Evolutionary conservation across 2,888 invertebrate species (phyloP).

Genomic region (Habrosyne pyritoides): DNA sequence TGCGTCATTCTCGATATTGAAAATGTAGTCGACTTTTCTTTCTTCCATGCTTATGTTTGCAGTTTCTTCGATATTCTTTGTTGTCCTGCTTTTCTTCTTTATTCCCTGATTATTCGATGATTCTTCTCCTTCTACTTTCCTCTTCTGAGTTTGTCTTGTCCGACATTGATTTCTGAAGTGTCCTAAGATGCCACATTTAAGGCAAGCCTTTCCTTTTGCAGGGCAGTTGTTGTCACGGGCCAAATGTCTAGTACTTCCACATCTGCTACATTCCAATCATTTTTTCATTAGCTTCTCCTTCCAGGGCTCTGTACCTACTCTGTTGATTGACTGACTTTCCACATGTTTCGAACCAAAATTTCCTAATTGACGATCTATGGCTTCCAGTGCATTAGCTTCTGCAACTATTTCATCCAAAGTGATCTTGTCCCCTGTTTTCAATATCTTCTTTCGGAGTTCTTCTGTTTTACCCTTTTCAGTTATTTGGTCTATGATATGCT

Average conservation of each 20-base stretch:
- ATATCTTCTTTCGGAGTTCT: constrained; percentile 25
- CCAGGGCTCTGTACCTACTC: constrained; percentile 5
- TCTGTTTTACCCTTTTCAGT: constrained; percentile 22
- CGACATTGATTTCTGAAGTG: constrained; percentile 9
- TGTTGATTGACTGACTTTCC: constrained; percentile 11
- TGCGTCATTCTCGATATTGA: constrained; percentile 15
- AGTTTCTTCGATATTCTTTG: background rate
- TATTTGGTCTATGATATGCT: constrained; percentile 29
- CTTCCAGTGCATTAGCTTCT: constrained; percentile 18
- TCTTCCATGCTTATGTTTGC: background rate
- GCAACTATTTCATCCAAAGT: constrained; percentile 18
- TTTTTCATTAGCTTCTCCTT: constrained; percentile 6
- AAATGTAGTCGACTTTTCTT: constrained; percentile 11
- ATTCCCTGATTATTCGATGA: background rate
- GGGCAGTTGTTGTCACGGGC: constrained; percentile 13
- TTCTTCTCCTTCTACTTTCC: background rate
- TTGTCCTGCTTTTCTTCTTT: constrained; percentile 4
- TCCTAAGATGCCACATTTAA: constrained; percentile 9
- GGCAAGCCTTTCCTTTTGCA: constrained; percentile 14
- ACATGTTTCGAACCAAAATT: constrained; percentile 10
- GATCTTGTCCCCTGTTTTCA: constrained; percentile 18
- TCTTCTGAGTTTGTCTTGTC: constrained; percentile 4
- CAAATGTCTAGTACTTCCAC: constrained; percentile 14
- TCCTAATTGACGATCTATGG: constrained; percentile 10
- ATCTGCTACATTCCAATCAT: constrained; percentile 11